phyloP scores from a whole-genome alignment of 2,113 vertebrate species.

The Orthochromis malagaraziensis region DNA sequence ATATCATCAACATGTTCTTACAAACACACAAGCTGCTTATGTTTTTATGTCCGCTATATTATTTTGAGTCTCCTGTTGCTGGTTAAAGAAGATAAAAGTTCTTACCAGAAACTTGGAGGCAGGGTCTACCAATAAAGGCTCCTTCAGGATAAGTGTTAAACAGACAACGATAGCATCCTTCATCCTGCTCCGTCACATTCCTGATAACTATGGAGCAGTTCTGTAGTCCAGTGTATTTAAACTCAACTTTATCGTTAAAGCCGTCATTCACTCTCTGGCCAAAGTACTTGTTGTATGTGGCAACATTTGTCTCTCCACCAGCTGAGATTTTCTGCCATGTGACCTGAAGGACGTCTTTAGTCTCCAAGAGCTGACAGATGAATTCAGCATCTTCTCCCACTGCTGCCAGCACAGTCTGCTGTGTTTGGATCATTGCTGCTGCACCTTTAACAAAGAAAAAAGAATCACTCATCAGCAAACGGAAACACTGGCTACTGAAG shows the following conservation, averaged over 20 bases:
- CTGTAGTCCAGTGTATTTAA: not conserved
- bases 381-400: too few relatives aligned
- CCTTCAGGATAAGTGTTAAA: slow-evolving; percentile 14
- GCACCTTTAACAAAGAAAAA: too few relatives aligned
- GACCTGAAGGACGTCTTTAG: too few relatives aligned
- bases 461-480: too few relatives aligned
- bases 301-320: not conserved
- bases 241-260: not conserved
- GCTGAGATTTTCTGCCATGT: slow-evolving; percentile 16
- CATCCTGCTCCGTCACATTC: not conserved
- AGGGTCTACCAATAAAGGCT: not conserved
- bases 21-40: not conserved
- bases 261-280: not conserved
- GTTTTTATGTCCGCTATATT: too few relatives aligned
- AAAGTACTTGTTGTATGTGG: not conserved
- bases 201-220: slow-evolving; percentile 13
- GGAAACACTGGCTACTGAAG: too few relatives aligned
- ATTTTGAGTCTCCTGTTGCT: too few relatives aligned
- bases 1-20: not conserved
- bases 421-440: not conserved
- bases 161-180: slow-evolving; percentile 34
- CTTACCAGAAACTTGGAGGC: slow-evolving; percentile 35
- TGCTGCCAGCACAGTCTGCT: not conserved
- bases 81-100: too few relatives aligned
- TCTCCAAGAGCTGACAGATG: too few relatives aligned